A percentile compares a stretch with the other conserved stretches of the same genome.
Conservation (phyloP, 2,113 vertebrate genomes). For the Craseonycteris thonglongyai region DNA sequence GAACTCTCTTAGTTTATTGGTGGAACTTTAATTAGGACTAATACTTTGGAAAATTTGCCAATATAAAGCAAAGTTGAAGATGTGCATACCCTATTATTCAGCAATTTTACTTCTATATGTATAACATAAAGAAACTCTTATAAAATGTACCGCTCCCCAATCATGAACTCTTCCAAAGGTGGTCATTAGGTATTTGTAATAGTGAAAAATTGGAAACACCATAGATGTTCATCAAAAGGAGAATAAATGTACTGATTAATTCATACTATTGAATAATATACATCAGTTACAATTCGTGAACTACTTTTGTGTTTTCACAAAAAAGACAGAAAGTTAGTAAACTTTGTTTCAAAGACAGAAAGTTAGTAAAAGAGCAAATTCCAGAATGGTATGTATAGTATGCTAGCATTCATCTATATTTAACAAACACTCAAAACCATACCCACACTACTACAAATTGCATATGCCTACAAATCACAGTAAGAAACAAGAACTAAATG, state of each 20-base stretch:
- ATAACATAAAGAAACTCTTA: background rate
- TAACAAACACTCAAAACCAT: background rate
- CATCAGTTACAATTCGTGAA: background rate
- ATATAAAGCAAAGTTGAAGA: slow-evolving; percentile 6
- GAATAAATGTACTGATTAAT: background rate
- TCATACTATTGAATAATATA: background rate
- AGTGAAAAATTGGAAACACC: background rate
- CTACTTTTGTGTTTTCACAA: background rate
- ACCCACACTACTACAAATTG: background rate
- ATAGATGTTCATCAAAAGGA: background rate
- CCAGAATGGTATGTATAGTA: background rate
- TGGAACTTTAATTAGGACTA: background rate
- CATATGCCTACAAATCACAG: background rate
- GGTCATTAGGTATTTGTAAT: background rate
- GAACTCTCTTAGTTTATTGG: background rate
- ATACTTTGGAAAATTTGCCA: background rate
- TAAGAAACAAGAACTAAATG: background rate
- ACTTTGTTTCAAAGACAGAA: slow-evolving; percentile 12
- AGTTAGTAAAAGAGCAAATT: background rate
- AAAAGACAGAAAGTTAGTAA: background rate
- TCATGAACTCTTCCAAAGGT: background rate
- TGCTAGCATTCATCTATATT: background rate
- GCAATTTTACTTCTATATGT: background rate
- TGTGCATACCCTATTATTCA: background rate
- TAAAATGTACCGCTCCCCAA: background rate